A percentile compares a stretch with the other conserved stretches of the same genome.
Evolutionary conservation across 2,888 invertebrate genomes (phyloP).

Genomic region (Macroteleia sp.): DNA sequence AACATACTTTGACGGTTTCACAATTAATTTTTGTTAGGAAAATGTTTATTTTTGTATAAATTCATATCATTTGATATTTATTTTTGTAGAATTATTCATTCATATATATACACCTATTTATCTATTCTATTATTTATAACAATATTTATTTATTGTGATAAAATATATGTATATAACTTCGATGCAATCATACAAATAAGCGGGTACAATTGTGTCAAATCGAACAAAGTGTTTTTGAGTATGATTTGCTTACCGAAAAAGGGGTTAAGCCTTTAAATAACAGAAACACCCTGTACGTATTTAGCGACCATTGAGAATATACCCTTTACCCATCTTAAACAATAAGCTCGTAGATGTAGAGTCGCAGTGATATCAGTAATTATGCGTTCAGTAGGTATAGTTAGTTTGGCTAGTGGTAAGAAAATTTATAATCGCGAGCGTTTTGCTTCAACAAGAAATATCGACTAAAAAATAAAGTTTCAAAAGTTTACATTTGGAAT

Average conservation of each 20-base stretch:
- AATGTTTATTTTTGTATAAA: conserved; percentile 17
- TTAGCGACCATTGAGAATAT: conserved; percentile 58
- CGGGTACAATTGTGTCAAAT: conserved; percentile 53
- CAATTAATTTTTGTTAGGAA: conserved; percentile 10
- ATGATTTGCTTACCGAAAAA: conserved; percentile 31
- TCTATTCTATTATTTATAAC: conserved; percentile 19
- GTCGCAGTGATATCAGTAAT: conserved; percentile 64
- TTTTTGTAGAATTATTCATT: conserved; percentile 29
- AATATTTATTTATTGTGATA: conserved; percentile 37
- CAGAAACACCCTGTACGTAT: conserved; percentile 53
- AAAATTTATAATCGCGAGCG: conserved; percentile 52
- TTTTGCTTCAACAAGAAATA: conserved; percentile 51
- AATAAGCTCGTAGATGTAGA: conserved; percentile 64
- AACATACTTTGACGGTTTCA: conserved; percentile 36
- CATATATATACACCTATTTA: conserved; percentile 6
- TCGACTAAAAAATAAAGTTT: conserved; percentile 37
- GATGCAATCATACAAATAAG: conserved; percentile 36
- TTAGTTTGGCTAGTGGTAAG: conserved; percentile 62
- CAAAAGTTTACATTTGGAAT: no score
- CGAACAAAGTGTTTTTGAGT: conserved; percentile 53
- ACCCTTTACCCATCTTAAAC: conserved; percentile 37
- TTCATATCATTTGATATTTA: conserved; percentile 27
- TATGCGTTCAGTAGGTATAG: conserved; percentile 60
- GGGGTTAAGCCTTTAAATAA: conserved; percentile 45
- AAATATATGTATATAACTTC: conserved; percentile 29